These are phyloP conservation scores for Heteromurus nitidus DNA, from an alignment of 2,888 invertebrate genomes.

Conservation along the genomic window DNA sequence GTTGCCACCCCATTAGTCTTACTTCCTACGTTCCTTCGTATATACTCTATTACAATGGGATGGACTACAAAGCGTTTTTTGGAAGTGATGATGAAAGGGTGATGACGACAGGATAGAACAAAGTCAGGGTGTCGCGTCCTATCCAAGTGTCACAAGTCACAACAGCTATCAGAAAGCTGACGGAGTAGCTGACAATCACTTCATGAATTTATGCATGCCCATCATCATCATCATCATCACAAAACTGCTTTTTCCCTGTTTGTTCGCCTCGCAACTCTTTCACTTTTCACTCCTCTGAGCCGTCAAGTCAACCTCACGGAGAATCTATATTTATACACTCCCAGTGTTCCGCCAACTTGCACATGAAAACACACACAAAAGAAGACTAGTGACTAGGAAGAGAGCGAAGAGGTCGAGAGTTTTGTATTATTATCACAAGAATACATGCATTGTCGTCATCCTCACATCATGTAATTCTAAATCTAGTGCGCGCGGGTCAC, in stretches of 20 bases:
- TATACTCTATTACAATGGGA: not conserved
- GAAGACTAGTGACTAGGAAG: too few relatives aligned
- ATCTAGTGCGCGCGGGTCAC: too few relatives aligned
- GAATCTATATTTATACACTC: not conserved
- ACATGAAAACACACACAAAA: too few relatives aligned
- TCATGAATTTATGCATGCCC: slow-evolving; percentile 61
- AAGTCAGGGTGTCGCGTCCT: slow-evolving; percentile 45
- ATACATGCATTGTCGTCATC: not conserved
- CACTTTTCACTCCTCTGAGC: slow-evolving; percentile 11
- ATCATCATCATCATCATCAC: not conserved
- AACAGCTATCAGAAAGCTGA: slow-evolving; percentile 51
- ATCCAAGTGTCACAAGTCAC: slow-evolving; percentile 57
- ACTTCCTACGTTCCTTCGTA: too few relatives aligned
- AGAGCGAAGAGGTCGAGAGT: too few relatives aligned
- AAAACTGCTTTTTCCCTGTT: not conserved
- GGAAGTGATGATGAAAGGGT: slow-evolving; percentile 27
- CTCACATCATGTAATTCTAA: slow-evolving; percentile 16
- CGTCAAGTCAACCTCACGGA: not conserved
- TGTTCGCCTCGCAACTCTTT: slow-evolving; percentile 16
- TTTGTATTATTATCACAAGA: not conserved
- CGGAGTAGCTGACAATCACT: slow-evolving; percentile 57
- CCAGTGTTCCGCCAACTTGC: not conserved
- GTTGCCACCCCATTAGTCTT: slow-evolving; percentile 62
- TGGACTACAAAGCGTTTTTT: slow-evolving; percentile 19
- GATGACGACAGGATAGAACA: slow-evolving; percentile 39